phyloP scores from a whole-genome alignment of 2,888 invertebrate genomes.

The Antheraea assamensis region DNA sequence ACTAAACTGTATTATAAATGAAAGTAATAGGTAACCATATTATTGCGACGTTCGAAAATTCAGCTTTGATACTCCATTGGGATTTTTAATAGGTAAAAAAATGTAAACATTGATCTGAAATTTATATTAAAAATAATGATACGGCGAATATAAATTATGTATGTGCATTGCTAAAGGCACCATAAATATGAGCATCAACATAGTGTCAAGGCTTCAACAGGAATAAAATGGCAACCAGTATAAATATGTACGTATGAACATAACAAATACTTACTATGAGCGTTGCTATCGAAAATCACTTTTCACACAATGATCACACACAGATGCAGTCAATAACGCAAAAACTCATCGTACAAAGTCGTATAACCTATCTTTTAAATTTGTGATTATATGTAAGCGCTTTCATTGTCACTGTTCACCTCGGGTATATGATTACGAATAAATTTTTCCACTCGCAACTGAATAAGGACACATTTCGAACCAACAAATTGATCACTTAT shows the following conservation, averaged over 20 bases:
- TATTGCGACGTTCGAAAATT: background rate
- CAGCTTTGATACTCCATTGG: background rate
- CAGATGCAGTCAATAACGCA: conserved; percentile 44
- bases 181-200: background rate
- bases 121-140: background rate
- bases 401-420: conserved; percentile 47
- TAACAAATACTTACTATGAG: conserved; percentile 29
- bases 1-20: too few species aligned
- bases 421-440: conserved; percentile 29
- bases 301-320: conserved; percentile 41
- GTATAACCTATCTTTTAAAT: conserved; percentile 54
- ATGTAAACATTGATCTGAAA: background rate
- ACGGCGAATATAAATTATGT: background rate
- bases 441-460: conserved; percentile 39
- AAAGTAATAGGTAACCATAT: background rate
- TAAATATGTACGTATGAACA: conserved; percentile 33
- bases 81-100: background rate
- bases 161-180: background rate
- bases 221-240: conserved; percentile 32
- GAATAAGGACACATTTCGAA: conserved; percentile 45
- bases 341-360: conserved; percentile 46
- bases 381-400: conserved; percentile 47
- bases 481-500: conserved; percentile 47
- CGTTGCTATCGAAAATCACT: conserved; percentile 33
- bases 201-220: background rate